Evolutionary conservation across 2,888 invertebrate genomes (phyloP), one percentile per base, ranked within the genome.

Genomic region (Rapana venosa): DNA sequence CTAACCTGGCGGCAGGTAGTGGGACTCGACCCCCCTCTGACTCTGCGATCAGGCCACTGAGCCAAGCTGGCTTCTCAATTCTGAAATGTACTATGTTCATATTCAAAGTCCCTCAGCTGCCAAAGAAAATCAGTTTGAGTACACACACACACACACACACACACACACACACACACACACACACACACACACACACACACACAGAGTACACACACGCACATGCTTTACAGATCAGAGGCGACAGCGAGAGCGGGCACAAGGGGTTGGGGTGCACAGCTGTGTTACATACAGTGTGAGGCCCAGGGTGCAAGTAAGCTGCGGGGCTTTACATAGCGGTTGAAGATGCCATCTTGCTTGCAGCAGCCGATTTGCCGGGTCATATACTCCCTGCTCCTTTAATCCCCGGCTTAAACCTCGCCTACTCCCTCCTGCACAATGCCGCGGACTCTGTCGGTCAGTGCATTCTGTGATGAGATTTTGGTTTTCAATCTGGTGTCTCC

Each of bases 321-420:
- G 13, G 35, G 81, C 81, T 47, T 26, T 13, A 83, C 47, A 83
- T 47, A 47, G 81, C 13, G 22, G 81, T 22, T 22, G 81, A 83
- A 83, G 81, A 47, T 30, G 17, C 8, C 35, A 30, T 79, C 36
- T 22, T 22, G 36, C 36, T 47, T 22, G 81, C 47, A 47, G 81
- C 6, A 22, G 81, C 26, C 47, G 81, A 83, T 83, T 83, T 83
- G 26, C 36, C 81, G 84, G 84, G 84, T 85, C 56, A 85, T 17
- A 58, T 85, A 56, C 84, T 85, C 84, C 20, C 17, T 85, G 84
- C 58, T 85, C 84, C 84, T 85, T 30, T 58, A 58, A 58, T n/a
- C 84, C 84, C 84, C 81, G 8, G 32, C 32, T 22, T 83, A 26
- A 83, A 36, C 36, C 81, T 11, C 1, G 26, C 74, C 30, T 30